Evolutionary conservation across 2,888 invertebrate genomes (phyloP).

Genomic region (Archaeoteleia sp.): DNA sequence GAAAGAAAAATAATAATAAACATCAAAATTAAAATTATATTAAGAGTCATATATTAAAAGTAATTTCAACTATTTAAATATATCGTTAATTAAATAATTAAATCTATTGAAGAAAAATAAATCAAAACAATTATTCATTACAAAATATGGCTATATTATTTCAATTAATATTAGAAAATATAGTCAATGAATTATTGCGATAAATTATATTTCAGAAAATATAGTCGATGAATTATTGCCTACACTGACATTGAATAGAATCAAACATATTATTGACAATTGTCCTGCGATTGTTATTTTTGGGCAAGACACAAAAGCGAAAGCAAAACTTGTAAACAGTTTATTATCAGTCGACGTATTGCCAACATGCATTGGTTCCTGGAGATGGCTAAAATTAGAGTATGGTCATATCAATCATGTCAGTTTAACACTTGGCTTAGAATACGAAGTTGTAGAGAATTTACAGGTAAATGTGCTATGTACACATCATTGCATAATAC

Average conservation of each 20-base stretch:
- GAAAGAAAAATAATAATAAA: no score
- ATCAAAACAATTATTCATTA: no score
- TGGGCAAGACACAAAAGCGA: constrained; percentile 83
- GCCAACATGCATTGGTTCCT: constrained; percentile 79
- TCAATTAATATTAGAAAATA: no score
- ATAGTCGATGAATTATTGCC: no score
- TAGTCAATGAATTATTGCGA: no score
- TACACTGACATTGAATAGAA: constrained; percentile 62
- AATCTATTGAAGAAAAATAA: no score
- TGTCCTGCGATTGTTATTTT: constrained; percentile 84
- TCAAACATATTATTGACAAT: constrained; percentile 73
- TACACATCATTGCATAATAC: neutral
- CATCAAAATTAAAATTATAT: no score
- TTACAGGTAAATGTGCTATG: constrained; percentile 64
- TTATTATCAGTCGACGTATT: constrained; percentile 82
- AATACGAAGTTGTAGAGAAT: constrained; percentile 84
- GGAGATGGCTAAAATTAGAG: constrained; percentile 82
- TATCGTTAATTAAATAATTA: no score
- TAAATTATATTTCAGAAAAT: no score
- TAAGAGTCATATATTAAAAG: no score
- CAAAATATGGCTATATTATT: no score
- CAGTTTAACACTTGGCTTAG: constrained; percentile 80
- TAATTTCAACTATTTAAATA: no score
- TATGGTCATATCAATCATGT: constrained; percentile 79
- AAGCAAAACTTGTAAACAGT: constrained; percentile 84